Evolutionary conservation across 2,797 vertebrate species (phyloP).

Genomic region (Buceros bicornis): DNA sequence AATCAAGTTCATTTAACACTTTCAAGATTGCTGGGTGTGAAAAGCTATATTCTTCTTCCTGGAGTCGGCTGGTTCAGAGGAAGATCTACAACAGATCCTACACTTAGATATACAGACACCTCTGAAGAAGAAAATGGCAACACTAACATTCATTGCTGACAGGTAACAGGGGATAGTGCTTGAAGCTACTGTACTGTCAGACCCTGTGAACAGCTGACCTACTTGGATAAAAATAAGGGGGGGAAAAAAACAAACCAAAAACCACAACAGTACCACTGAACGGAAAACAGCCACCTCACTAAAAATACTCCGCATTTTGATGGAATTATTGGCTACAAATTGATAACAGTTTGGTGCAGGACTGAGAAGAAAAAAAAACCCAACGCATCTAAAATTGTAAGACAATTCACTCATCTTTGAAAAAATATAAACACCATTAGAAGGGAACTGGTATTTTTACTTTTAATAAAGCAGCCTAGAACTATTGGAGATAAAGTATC

Average conservation of each 20-base stretch:
- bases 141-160: background rate
- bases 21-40: background rate
- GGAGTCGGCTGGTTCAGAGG: background rate
- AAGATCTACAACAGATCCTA: background rate
- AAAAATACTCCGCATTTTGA: background rate
- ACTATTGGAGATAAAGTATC: background rate
- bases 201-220: background rate
- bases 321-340: background rate
- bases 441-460: background rate
- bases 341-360: background rate
- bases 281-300: background rate
- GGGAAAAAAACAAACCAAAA: background rate
- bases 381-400: background rate
- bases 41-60: background rate
- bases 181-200: background rate
- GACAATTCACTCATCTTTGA: background rate
- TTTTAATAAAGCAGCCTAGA: background rate
- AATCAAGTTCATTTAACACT: slow-evolving; percentile 3
- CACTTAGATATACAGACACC: background rate
- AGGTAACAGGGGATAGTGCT: background rate
- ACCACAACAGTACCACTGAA: background rate
- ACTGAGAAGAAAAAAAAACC: background rate
- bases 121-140: background rate
- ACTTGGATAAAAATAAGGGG: background rate
- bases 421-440: background rate